Percentiles rank a stretch among this genome's conserved stretches.
phyloP scores from a whole-genome alignment of 2,797 vertebrate species.

The Tiaroga cobitis region DNA sequence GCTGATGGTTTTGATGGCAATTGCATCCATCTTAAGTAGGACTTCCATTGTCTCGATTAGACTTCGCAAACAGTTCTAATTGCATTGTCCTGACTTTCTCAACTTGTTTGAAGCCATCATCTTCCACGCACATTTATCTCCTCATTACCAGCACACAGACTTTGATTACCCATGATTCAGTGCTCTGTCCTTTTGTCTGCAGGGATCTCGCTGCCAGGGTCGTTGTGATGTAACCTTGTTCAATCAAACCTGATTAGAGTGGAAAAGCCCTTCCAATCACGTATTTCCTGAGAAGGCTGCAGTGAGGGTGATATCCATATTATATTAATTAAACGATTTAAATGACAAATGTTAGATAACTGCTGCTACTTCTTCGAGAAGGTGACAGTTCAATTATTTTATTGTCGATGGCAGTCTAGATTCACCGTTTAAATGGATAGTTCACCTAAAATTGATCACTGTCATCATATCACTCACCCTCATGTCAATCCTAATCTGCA shows the following conservation, averaged over 20 bases:
- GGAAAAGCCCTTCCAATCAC: slow-evolving; percentile 38
- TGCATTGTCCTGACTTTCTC: neutral
- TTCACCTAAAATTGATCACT: neutral
- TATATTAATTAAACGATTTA: slow-evolving; percentile 53
- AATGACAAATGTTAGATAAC: slow-evolving; percentile 47
- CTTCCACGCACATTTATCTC: slow-evolving; percentile 24
- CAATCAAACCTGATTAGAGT: slow-evolving; percentile 38
- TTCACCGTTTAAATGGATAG: neutral
- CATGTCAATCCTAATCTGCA: too few species aligned
- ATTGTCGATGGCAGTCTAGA: neutral
- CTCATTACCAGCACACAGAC: slow-evolving; percentile 13
- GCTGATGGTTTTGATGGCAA: neutral
- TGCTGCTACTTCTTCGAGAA: neutral
- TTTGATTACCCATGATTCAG: slow-evolving; percentile 15
- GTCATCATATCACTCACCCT: neutral
- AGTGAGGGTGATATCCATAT: slow-evolving; percentile 26
- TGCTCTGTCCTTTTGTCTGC: slow-evolving; percentile 17
- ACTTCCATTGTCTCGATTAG: neutral
- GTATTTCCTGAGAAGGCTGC: slow-evolving; percentile 16
- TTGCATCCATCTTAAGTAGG: neutral
- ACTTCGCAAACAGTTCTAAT: neutral
- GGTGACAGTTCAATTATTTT: slow-evolving; percentile 20
- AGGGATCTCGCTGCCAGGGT: slow-evolving; percentile 9
- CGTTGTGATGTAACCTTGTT: slow-evolving; percentile 48
- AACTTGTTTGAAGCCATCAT: neutral